Percentiles rank a stretch among this genome's conserved stretches.
These are phyloP conservation scores for Dryadula phaetusa DNA, from an alignment of 2,888 invertebrate species.

Conservation along the genomic window DNA sequence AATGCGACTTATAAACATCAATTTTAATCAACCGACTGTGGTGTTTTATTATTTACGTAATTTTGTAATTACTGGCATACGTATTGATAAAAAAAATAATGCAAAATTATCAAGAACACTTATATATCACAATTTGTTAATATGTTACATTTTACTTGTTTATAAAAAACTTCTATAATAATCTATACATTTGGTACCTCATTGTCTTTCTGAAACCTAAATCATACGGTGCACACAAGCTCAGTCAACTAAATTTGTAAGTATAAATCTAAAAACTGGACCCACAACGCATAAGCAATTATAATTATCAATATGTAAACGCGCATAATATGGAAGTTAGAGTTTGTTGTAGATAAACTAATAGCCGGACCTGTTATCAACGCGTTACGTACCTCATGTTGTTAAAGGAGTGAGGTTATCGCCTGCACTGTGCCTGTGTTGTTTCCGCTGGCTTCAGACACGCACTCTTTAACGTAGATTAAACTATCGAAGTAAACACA, in stretches of 20 bases:
- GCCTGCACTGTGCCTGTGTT: slow-evolving; percentile 28
- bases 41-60: background rate
- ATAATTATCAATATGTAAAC: slow-evolving; percentile 36
- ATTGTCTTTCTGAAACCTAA: no score
- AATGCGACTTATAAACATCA: background rate
- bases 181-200: no score
- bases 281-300: background rate
- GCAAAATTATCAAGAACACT: no score
- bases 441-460: slow-evolving; percentile 32
- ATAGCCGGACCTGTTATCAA: slow-evolving; percentile 39
- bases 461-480: slow-evolving; percentile 37
- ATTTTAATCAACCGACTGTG: background rate
- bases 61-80: background rate
- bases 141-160: no score
- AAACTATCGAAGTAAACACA: slow-evolving; percentile 37
- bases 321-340: slow-evolving; percentile 31
- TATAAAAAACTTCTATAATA: no score
- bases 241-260: background rate
- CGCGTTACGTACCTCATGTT: slow-evolving; percentile 42
- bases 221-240: no score
- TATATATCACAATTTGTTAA: no score
- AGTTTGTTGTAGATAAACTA: slow-evolving; percentile 42
- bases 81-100: no score
- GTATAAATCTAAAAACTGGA: background rate
- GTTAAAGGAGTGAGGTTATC: slow-evolving; percentile 44